Evolutionary conservation across 2,797 vertebrate genomes (phyloP).

Genomic region (Poecilia picta): DNA sequence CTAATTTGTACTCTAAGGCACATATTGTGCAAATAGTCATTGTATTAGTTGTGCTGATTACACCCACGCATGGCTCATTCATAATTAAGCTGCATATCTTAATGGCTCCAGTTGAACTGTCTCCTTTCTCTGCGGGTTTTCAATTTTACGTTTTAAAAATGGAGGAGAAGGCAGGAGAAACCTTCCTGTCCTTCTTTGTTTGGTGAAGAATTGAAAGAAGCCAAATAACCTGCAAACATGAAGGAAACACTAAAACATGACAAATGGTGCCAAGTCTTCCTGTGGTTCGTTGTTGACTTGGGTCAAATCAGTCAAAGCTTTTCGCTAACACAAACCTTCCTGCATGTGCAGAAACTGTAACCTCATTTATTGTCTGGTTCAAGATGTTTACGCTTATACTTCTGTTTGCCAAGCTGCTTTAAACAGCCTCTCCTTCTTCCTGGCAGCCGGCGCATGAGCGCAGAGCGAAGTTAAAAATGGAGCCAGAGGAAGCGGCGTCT

Average conservation of each 20-base stretch:
- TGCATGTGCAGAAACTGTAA: not conserved
- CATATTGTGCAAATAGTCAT: slow-evolving; percentile 51
- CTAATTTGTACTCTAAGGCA: slow-evolving; percentile 54
- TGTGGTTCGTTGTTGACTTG: not conserved
- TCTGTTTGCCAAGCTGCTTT: slow-evolving; percentile 26
- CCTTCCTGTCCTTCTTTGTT: slow-evolving; percentile 14
- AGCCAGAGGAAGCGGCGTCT: slow-evolving; percentile 43
- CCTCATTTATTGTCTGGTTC: slow-evolving; percentile 12
- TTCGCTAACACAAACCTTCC: slow-evolving; percentile 19
- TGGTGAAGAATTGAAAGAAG: slow-evolving; percentile 20
- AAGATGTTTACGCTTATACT: slow-evolving; percentile 20
- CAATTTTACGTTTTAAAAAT: slow-evolving; percentile 12
- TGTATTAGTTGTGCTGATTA: slow-evolving; percentile 57
- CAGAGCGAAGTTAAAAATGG: slow-evolving; percentile 28
- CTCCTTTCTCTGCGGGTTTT: slow-evolving; percentile 43
- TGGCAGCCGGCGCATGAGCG: slow-evolving; percentile 29
- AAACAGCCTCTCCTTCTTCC: slow-evolving; percentile 14
- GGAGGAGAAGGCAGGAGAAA: slow-evolving; percentile 1
- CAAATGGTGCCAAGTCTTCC: slow-evolving; percentile 12
- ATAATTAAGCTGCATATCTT: slow-evolving; percentile 70
- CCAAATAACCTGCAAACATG: slow-evolving; percentile 6
- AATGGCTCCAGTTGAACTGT: slow-evolving; percentile 57
- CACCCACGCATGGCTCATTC: slow-evolving; percentile 58
- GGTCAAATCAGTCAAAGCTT: slow-evolving; percentile 45
- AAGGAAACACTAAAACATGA: not conserved